Evolutionary conservation across 2,113 vertebrate species (phyloP), one percentile per base, ranked within the genome.

Genomic region (Bujurquina vittata): DNA sequence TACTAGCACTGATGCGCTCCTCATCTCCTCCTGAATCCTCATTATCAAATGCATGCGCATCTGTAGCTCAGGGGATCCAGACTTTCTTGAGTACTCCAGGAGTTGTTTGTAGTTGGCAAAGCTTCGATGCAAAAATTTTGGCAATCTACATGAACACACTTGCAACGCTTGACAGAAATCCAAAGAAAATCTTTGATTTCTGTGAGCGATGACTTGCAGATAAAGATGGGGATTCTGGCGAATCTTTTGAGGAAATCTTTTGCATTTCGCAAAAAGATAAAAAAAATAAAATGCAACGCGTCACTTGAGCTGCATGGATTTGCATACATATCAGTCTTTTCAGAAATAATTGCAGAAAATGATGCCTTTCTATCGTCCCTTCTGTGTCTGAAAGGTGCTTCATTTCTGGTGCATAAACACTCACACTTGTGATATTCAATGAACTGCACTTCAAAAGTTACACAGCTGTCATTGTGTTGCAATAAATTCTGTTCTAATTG

Each of bases 61-160:
- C 69, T 81, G 79, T 61, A 83, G 77, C 80, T 79, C 73, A 59
- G 74, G 81, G 79, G 79, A 87, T 84, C 76, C 80, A 74, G 57
- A 87, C 81, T 84, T 89, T 87, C 75, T 54, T 31, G 81, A 75
- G 67, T 81, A 61, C 80, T 83, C 75, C 72, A 77, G 61, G 60
- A 86, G 79, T 81, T 72, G 56, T 93, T 91, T 90, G 90, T 88
- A 84, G 82, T 89, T 84, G 81, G 86, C 80, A 88, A 58, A 54
- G 61, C 79, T 74, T 58, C 2, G 3, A 67, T 52, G 61, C 33
- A 59, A 54, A 40, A 23, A 49, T 60, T 74, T 59, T 85, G 73
- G 73, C 80, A 87, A 83, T 85, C 86, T 77, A 89, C 62, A 87
- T 43, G 57, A 79, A 81, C 35, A 81, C 40, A 26, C 56, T 69